Conservation (phyloP, 2,888 invertebrate species). For the Spilosoma lubricipeda region DNA sequence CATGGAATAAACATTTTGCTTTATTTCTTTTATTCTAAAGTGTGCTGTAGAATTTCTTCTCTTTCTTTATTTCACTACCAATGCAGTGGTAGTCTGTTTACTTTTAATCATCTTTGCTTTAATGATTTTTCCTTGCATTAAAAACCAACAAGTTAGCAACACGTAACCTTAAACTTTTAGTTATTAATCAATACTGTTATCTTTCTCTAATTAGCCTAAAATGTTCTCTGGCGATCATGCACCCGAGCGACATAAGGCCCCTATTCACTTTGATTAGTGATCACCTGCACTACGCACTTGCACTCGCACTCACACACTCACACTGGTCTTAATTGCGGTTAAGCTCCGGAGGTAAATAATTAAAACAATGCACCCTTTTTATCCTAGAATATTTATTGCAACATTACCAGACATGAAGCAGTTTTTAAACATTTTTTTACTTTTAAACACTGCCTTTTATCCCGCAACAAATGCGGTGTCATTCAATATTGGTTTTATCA, state of each 20-base stretch:
- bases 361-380: neutral
- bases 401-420: neutral
- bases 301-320: too few species aligned
- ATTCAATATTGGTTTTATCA: conserved; percentile 23
- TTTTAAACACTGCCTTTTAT: conserved; percentile 19
- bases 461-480: conserved; percentile 15
- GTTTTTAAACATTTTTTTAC: conserved; percentile 4
- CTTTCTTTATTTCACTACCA: too few species aligned
- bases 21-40: neutral
- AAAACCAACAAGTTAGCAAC: neutral
- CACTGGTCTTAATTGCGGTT: too few species aligned
- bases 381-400: conserved; percentile 5
- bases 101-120: neutral
- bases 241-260: too few species aligned
- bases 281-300: too few species aligned
- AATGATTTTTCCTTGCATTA: neutral
- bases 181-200: neutral
- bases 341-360: too few species aligned
- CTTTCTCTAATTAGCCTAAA: neutral
- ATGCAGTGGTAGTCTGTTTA: neutral
- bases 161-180: neutral
- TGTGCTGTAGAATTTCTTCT: too few species aligned
- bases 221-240: neutral
- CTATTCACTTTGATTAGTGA: too few species aligned
- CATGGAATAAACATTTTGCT: too few species aligned